Conservation (phyloP, 1,140 invertebrate species). For the Euwallacea similis region DNA sequence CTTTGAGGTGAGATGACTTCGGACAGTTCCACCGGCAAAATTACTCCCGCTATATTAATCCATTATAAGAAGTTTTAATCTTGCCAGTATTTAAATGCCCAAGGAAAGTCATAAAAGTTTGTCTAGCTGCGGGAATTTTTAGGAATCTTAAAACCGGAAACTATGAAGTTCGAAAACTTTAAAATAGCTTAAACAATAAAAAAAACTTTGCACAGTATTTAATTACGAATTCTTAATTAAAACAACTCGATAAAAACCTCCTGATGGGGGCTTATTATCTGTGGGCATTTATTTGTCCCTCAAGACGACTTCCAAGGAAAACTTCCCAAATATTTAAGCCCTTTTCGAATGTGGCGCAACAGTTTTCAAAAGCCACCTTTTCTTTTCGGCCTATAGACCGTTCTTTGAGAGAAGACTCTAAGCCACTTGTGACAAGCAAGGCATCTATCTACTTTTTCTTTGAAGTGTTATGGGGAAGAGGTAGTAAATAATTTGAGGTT, state of each 20-base stretch:
- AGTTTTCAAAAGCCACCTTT: background rate
- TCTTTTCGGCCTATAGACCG: background rate
- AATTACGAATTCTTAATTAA: background rate
- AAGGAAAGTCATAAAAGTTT: too few relatives aligned
- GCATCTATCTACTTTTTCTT: background rate
- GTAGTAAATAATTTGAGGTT: too few relatives aligned
- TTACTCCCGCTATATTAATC: too few relatives aligned
- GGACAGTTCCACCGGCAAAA: background rate
- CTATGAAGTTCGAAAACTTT: background rate
- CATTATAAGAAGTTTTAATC: too few relatives aligned
- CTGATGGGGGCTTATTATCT: background rate
- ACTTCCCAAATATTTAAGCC: background rate
- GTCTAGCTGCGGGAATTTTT: background rate
- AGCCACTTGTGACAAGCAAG: background rate
- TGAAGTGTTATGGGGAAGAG: background rate
- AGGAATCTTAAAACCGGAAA: background rate
- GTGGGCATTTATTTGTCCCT: background rate
- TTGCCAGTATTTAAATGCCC: too few relatives aligned
- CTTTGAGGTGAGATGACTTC: background rate
- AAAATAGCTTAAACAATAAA: background rate
- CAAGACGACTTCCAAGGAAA: background rate
- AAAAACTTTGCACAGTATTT: background rate
- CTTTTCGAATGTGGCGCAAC: background rate
- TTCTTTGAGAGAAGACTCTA: background rate
- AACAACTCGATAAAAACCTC: background rate